These are phyloP conservation scores for Scaptomyza graminum DNA, from an alignment of 1,140 invertebrate species.

Conservation along the genomic window DNA sequence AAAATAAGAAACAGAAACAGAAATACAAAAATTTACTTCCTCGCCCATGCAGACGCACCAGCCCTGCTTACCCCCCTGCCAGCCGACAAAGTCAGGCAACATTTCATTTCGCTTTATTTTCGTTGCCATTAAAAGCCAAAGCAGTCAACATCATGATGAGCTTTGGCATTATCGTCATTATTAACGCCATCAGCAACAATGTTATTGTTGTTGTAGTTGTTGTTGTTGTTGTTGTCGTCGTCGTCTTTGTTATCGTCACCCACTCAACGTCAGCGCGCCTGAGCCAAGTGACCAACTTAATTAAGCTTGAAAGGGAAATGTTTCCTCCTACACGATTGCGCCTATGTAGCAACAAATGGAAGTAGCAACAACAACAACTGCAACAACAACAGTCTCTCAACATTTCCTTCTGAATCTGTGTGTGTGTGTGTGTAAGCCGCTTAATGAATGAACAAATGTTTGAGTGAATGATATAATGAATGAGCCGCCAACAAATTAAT, in stretches of 20 bases:
- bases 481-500: conserved; percentile 67
- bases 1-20: background rate
- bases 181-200: conserved; percentile 38
- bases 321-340: conserved; percentile 65
- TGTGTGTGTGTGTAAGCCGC: conserved; percentile 34
- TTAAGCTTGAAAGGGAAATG: conserved; percentile 77
- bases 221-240: conserved; percentile 14
- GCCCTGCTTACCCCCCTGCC: background rate
- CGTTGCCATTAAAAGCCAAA: conserved; percentile 24
- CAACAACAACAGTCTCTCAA: background rate
- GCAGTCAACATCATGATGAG: conserved; percentile 47
- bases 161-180: conserved; percentile 54
- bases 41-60: conserved; percentile 46
- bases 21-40: conserved; percentile 65
- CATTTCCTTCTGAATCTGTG: background rate
- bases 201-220: conserved; percentile 12
- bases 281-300: conserved; percentile 77
- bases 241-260: conserved; percentile 57
- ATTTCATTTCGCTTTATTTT: conserved; percentile 32
- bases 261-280: conserved; percentile 73
- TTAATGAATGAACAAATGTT: conserved; percentile 64
- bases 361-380: conserved; percentile 20
- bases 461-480: conserved; percentile 55
- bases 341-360: background rate
- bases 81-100: conserved; percentile 9